Percentiles rank a stretch among this genome's conserved stretches.
Evolutionary conservation across 2,888 invertebrate species (phyloP).

Genomic region (Mimas tiliae): DNA sequence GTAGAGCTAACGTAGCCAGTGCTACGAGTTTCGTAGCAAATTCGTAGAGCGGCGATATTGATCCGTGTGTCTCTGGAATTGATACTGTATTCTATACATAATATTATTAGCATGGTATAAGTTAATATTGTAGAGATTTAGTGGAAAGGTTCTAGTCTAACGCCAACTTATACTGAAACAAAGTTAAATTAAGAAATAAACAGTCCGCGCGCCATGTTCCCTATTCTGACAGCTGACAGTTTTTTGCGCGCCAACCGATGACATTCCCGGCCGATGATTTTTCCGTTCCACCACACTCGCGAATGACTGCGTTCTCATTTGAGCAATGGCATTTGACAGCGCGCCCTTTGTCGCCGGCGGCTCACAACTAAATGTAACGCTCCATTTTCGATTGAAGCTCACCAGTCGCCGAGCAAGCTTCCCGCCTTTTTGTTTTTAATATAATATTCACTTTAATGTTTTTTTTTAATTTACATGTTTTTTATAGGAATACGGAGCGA

Average conservation of each 20-base stretch:
- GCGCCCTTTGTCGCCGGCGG: conserved; percentile 66
- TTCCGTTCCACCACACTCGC: conserved; percentile 78
- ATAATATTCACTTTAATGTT: conserved; percentile 45
- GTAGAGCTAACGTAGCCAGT: not conserved
- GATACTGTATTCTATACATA: too few relatives aligned
- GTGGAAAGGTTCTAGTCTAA: too few relatives aligned
- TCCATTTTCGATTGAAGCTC: conserved; percentile 77
- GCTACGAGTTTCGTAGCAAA: not conserved
- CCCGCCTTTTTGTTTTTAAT: conserved; percentile 35
- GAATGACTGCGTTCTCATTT: conserved; percentile 82
- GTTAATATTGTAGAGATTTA: too few relatives aligned
- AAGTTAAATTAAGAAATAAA: not conserved
- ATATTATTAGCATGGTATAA: too few relatives aligned
- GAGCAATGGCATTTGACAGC: conserved; percentile 82
- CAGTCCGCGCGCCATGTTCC: not conserved
- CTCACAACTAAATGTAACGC: conserved; percentile 63
- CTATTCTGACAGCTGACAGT: conserved; percentile 22
- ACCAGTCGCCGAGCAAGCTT: conserved; percentile 30
- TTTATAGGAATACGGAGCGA: conserved; percentile 34
- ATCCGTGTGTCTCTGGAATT: not conserved
- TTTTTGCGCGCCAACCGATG: conserved; percentile 60
- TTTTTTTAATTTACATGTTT: conserved; percentile 35
- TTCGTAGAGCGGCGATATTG: not conserved
- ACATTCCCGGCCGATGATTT: conserved; percentile 77
- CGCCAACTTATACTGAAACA: not conserved